phyloP scores from a whole-genome alignment of 2,113 vertebrate genomes.

The Ivindomyrus marchei region DNA sequence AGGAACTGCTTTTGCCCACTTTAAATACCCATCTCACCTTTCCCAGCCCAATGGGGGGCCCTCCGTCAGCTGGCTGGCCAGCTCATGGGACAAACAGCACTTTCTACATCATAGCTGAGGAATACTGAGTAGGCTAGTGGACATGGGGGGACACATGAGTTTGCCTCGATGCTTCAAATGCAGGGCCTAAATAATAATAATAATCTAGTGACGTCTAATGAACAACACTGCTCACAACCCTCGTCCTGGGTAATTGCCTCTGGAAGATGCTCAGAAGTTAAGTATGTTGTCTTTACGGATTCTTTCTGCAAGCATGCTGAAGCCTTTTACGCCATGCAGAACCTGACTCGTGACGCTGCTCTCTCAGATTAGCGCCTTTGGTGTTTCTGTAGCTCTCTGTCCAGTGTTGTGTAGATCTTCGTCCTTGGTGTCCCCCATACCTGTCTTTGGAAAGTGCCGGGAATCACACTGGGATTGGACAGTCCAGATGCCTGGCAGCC shows the following conservation, averaged over 20 bases:
- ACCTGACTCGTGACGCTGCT: not conserved
- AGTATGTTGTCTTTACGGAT: not conserved
- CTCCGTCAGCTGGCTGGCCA: not conserved
- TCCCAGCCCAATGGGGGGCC: not conserved
- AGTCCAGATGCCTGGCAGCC: not conserved
- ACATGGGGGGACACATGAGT: not conserved
- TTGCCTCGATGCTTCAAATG: not conserved
- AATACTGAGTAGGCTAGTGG: not conserved
- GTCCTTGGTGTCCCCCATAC: not conserved
- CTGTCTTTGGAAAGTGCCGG: not conserved
- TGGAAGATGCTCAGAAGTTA: not conserved
- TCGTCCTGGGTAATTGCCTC: not conserved
- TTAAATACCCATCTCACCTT: not conserved
- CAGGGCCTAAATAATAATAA: not conserved
- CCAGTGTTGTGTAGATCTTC: not conserved
- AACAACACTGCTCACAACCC: not conserved
- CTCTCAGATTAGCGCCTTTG: not conserved
- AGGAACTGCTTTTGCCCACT: not conserved
- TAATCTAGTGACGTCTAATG: not conserved
- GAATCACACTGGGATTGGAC: not conserved
- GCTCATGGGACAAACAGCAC: not conserved
- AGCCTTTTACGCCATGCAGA: not conserved
- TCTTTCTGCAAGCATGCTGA: not conserved
- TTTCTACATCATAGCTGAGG: not conserved
- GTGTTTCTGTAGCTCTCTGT: not conserved